Evolutionary conservation across 2,888 invertebrate species (phyloP).

Genomic region (Ophraella communa): DNA sequence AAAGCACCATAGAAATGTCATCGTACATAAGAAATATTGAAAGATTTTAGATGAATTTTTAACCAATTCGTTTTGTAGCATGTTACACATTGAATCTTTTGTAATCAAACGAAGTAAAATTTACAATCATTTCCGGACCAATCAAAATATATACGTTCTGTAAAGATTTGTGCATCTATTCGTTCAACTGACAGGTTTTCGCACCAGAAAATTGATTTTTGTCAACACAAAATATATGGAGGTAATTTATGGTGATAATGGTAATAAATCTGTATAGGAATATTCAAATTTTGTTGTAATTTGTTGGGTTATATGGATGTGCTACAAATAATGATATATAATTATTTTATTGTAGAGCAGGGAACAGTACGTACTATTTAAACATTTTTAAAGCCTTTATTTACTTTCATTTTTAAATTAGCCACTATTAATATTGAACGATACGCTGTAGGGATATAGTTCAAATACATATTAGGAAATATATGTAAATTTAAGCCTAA

Average conservation of each 20-base stretch:
- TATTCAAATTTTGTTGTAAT: neutral
- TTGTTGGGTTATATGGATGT: neutral
- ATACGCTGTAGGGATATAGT: too few relatives aligned
- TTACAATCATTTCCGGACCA: conserved; percentile 4
- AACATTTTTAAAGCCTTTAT: too few relatives aligned
- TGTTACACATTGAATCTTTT: conserved; percentile 18
- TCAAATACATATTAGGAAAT: too few relatives aligned
- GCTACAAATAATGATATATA: too few relatives aligned
- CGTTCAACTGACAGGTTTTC: neutral
- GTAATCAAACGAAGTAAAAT: conserved; percentile 17
- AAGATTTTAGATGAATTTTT: conserved; percentile 24
- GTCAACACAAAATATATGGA: neutral
- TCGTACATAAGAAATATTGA: conserved; percentile 16
- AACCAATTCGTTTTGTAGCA: conserved; percentile 24
- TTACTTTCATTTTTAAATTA: too few relatives aligned
- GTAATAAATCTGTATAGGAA: neutral
- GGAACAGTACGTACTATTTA: too few relatives aligned
- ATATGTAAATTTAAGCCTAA: too few relatives aligned
- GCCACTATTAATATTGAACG: too few relatives aligned
- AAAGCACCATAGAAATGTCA: conserved; percentile 20
- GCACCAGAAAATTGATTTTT: neutral
- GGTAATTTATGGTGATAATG: neutral
- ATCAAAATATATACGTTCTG: conserved; percentile 1
- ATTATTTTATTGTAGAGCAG: too few relatives aligned
- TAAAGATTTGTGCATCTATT: neutral